phyloP scores from a whole-genome alignment of 2,113 vertebrate species.

The Polypterus bichir region DNA sequence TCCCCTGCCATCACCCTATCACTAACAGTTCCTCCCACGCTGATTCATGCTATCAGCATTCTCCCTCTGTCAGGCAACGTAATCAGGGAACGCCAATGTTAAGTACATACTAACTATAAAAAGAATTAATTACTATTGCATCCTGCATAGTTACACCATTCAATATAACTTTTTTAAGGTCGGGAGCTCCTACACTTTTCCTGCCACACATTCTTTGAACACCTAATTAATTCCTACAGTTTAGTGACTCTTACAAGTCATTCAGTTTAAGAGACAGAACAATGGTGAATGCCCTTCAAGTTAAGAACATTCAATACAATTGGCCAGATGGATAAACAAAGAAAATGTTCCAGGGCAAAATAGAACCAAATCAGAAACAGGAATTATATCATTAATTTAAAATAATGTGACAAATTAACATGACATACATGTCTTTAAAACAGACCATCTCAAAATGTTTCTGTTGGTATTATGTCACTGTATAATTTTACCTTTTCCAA shows the following conservation, averaged over 20 bases:
- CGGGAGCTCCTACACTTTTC: slow-evolving; percentile 22
- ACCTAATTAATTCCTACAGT: neutral
- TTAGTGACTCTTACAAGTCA: neutral
- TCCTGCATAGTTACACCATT: neutral
- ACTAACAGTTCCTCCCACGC: slow-evolving; percentile 16
- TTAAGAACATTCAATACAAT: too few species aligned
- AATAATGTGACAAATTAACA: too few species aligned
- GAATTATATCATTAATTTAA: too few species aligned
- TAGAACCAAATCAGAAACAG: too few species aligned
- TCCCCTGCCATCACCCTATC: slow-evolving; percentile 13
- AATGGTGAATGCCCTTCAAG: too few species aligned
- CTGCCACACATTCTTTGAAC: neutral
- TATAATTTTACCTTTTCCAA: too few species aligned
- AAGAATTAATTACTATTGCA: slow-evolving; percentile 9
- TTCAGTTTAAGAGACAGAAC: too few species aligned
- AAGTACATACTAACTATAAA: slow-evolving; percentile 5
- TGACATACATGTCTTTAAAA: too few species aligned
- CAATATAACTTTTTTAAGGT: slow-evolving; percentile 2
- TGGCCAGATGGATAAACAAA: too few species aligned
- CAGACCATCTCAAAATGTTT: too few species aligned
- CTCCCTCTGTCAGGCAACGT: slow-evolving; percentile 6
- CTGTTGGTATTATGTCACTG: too few species aligned
- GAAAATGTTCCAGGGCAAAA: too few species aligned
- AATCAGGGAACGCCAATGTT: slow-evolving; percentile 3
- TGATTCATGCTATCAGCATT: slow-evolving; percentile 6